phyloP scores from a whole-genome alignment of 2,888 invertebrate species.

The Tridacna gigas region DNA sequence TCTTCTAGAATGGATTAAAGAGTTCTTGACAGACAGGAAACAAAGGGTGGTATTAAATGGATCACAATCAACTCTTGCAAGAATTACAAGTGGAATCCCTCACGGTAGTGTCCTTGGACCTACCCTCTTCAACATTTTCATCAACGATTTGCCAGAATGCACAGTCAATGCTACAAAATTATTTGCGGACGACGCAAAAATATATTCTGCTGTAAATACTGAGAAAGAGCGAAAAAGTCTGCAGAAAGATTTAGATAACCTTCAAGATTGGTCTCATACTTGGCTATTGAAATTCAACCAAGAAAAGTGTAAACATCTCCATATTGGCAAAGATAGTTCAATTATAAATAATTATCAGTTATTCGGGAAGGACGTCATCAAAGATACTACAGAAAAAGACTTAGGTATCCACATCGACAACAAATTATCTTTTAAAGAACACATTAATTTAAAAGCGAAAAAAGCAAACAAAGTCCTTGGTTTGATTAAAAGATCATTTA shows the following conservation, averaged over 20 bases:
- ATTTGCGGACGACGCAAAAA: constrained; percentile 10
- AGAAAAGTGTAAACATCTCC: constrained; percentile 10
- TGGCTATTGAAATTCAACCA: constrained; percentile 7
- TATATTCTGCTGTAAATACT: background rate
- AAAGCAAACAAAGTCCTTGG: constrained; percentile 8
- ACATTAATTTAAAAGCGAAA: constrained; percentile 7
- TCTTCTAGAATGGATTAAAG: background rate
- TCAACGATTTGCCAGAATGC: constrained; percentile 1
- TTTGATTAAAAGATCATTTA: constrained; percentile 9
- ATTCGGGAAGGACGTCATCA: background rate
- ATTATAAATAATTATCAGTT: background rate
- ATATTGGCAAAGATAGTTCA: background rate
- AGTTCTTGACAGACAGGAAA: background rate
- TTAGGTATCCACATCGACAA: background rate
- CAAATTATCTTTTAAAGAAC: background rate
- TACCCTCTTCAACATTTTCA: background rate
- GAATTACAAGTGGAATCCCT: background rate
- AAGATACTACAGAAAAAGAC: background rate
- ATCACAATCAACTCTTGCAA: background rate
- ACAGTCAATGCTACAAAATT: background rate
- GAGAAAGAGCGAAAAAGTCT: background rate
- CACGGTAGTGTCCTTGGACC: background rate
- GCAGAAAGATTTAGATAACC: constrained; percentile 2
- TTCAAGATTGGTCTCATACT: constrained; percentile 7
- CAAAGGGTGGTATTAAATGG: background rate